Evolutionary conservation across 2,888 invertebrate genomes (phyloP), one percentile per base, ranked within the genome.

Genomic region (Caenorhabditis wallacei): DNA sequence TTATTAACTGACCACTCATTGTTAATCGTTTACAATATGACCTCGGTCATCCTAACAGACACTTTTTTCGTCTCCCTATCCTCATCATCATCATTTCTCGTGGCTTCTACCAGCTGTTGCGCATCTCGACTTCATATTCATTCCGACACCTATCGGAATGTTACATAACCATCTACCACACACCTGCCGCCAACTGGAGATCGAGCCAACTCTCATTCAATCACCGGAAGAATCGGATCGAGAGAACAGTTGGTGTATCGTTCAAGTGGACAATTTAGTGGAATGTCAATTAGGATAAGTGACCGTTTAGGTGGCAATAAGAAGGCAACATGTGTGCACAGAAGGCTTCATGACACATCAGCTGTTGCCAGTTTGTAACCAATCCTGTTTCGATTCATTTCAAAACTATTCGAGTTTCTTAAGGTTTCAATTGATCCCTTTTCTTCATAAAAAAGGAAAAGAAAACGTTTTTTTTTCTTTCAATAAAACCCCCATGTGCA

Each of bases 141-240:
- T 57, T 70, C 54, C 63, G 64, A 71, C 79, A 46, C 79, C 64
- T 46, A 10, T 30, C 54, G 56, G 56, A 56, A 10, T 61, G 46
- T 80, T 80, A 61, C 80, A 68, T 80, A 57, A 80, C 54, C 61
- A 40, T 68, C 68, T 54, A 69, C 72, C 61, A 54, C 66, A 59
- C 80, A 80, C 74, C 80, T 80, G 80, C 74, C 69, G 74, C 68
- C 80, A 80, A 80, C 68, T 80, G 80, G 43, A 51, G 61, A 53
- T 53, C 43, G 54, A 35, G n/a, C 22, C 16, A 37, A 51, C 37
- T 51, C 51, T 22, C 30, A 8, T 16, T 26, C 43, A 22, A 24
- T 53, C 26, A 18, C 57, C 43, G 57, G 68, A 61, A 59, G 43
- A n/a, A 56, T 43, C 40, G 64, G 51, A 63, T 72, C 22, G 54